Conservation (phyloP, 2,888 invertebrate species). For the Conus canariensis region DNA sequence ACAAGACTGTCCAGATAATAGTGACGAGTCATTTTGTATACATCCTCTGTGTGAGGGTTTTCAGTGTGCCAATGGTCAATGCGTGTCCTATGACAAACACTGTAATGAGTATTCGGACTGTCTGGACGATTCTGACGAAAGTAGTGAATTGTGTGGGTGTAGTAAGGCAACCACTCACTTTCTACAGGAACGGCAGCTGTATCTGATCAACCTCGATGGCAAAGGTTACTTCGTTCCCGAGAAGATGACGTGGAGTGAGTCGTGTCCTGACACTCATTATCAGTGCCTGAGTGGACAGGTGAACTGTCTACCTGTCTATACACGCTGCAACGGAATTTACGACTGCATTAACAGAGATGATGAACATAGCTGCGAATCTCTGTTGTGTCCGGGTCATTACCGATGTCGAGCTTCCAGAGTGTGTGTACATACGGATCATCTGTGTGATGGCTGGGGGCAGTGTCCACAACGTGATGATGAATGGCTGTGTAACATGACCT, state of each 20-base stretch:
- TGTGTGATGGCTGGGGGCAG: conserved; percentile 35
- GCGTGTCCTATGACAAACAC: background rate
- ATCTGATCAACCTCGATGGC: conserved; percentile 3
- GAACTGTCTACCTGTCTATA: conserved; percentile 26
- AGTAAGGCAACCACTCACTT: background rate
- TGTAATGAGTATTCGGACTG: conserved; percentile 6
- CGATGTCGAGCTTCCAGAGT: conserved; percentile 11
- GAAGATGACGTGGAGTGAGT: background rate
- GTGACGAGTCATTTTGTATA: conserved; percentile 3
- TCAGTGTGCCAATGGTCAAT: conserved; percentile 10
- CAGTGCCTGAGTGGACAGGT: background rate
- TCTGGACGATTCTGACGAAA: background rate
- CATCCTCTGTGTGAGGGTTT: background rate
- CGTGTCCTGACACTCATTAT: conserved; percentile 28
- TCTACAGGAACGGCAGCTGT: background rate
- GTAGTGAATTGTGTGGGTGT: background rate
- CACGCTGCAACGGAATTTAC: conserved; percentile 10
- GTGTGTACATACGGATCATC: conserved; percentile 8
- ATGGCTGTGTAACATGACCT: conserved; percentile 30
- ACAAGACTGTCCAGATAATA: conserved; percentile 21
- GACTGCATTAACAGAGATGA: conserved; percentile 21
- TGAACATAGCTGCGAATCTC: conserved; percentile 1
- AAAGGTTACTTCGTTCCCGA: background rate
- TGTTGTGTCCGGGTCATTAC: conserved; percentile 10
- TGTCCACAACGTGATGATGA: conserved; percentile 35